phyloP scores from a whole-genome alignment of 2,888 invertebrate species.

The Adela reaumurella region DNA sequence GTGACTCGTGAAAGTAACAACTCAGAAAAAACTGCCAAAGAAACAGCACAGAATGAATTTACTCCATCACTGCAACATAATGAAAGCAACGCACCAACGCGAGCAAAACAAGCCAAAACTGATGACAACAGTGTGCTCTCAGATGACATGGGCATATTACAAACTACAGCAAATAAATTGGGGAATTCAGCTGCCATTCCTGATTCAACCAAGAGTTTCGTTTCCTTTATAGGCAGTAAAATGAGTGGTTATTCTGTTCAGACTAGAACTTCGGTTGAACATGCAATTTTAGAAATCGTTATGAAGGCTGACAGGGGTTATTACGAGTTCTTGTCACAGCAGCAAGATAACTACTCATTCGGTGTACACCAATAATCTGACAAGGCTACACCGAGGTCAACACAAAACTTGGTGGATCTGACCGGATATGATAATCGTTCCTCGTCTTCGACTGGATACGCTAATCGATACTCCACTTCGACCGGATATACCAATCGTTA shows the following conservation, averaged over 20 bases:
- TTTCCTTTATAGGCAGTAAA: background rate
- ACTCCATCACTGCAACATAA: background rate
- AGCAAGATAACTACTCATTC: constrained; percentile 5
- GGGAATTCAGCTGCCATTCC: background rate
- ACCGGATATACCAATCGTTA: no score
- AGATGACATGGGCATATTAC: background rate
- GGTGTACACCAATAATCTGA: no score
- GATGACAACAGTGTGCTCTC: constrained; percentile 1
- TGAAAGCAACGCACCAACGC: background rate
- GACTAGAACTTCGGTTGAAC: constrained; percentile 2
- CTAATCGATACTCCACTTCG: no score
- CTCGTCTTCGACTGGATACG: no score
- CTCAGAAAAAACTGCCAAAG: no score
- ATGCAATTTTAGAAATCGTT: constrained; percentile 5
- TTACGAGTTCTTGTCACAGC: constrained; percentile 12
- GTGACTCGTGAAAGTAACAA: no score
- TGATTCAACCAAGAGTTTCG: constrained; percentile 1
- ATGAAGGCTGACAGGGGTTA: constrained; percentile 8
- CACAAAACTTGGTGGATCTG: no score
- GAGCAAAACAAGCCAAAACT: constrained; percentile 1
- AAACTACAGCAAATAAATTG: constrained; percentile 1
- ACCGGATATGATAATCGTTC: no score
- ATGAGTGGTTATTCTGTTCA: background rate
- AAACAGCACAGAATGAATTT: no score
- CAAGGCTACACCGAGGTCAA: no score